phyloP scores from a whole-genome alignment of 2,113 vertebrate genomes.

The Phalacrocorax aristotelis region DNA sequence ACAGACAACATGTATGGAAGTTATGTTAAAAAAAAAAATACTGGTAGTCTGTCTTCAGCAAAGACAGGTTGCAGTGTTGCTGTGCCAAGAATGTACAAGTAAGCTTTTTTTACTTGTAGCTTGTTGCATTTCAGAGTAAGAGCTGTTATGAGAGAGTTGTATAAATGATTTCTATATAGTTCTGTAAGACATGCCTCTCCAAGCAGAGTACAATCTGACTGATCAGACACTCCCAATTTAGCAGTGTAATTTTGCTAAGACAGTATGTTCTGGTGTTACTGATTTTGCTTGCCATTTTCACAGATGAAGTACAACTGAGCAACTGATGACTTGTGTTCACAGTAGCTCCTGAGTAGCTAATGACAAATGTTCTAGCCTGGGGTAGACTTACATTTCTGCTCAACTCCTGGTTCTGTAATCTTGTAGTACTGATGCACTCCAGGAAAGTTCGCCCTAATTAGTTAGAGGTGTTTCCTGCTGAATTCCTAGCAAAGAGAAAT shows the following conservation, averaged over 20 bases:
- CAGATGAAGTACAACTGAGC: neutral
- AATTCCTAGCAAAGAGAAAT: neutral
- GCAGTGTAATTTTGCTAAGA: neutral
- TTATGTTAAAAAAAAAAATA: neutral
- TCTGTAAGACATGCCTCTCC: neutral
- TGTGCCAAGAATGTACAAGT: neutral
- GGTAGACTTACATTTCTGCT: neutral
- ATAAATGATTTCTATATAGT: neutral
- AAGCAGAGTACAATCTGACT: neutral
- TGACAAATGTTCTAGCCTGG: neutral
- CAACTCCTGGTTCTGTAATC: neutral
- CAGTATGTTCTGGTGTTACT: neutral
- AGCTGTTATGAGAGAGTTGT: neutral
- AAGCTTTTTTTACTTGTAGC: neutral
- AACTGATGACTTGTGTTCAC: neutral
- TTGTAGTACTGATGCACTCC: neutral
- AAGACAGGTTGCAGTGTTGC: neutral
- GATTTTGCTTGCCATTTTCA: conserved; percentile 10
- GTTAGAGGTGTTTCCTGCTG: neutral
- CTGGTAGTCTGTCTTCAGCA: neutral
- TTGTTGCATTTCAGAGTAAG: neutral
- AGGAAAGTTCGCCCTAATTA: neutral
- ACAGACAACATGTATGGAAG: neutral
- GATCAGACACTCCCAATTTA: neutral
- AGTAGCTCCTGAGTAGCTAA: neutral